These are phyloP conservation scores for Lepidochrysops patricia DNA, from an alignment of 2,888 invertebrate species.

Conservation along the genomic window DNA sequence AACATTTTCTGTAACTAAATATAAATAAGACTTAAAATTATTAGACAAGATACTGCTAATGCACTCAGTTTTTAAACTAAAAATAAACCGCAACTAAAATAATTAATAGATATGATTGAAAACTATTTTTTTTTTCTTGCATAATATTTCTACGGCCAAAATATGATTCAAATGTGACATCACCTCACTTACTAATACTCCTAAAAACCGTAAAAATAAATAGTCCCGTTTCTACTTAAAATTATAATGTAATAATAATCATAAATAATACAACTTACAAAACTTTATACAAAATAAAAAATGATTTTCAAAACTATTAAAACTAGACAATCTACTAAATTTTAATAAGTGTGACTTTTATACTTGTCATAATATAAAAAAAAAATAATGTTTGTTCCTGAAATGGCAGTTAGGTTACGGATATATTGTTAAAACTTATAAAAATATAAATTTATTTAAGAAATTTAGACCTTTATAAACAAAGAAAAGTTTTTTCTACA, in stretches of 20 bases:
- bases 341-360: neutral
- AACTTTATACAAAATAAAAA: slow-evolving; percentile 64
- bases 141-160: neutral
- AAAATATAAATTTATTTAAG: neutral
- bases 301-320: slow-evolving; percentile 16
- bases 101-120: no score
- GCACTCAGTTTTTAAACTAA: no score
- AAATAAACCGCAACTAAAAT: no score
- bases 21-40: neutral
- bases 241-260: slow-evolving; percentile 42
- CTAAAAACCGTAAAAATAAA: slow-evolving; percentile 58
- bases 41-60: neutral
- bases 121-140: neutral
- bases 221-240: slow-evolving; percentile 58
- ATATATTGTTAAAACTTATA: neutral
- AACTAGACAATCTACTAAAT: neutral
- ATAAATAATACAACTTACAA: slow-evolving; percentile 65
- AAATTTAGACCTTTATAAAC: neutral
- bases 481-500: slow-evolving; percentile 31
- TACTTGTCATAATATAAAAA: neutral
- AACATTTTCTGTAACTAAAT: slow-evolving; percentile 14
- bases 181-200: slow-evolving; percentile 38
- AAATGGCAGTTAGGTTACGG: neutral
- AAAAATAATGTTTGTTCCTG: neutral
- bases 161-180: slow-evolving; percentile 36